Evolutionary conservation across 2,797 vertebrate genomes (phyloP), one percentile per base, ranked within the genome.

Genomic region (Phataginus tetradactyla): DNA sequence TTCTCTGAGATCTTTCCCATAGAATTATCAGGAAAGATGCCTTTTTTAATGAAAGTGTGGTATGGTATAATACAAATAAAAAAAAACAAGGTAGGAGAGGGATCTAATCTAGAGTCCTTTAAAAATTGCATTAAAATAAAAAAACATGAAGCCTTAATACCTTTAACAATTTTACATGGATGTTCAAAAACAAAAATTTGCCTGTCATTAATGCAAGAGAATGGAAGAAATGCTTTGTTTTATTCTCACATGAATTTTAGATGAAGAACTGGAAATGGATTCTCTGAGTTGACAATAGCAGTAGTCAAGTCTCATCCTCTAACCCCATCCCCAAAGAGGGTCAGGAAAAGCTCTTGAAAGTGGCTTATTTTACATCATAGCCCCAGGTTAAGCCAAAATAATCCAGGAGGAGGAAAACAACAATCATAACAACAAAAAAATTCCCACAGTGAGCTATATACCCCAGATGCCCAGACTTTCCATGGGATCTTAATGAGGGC

Each of bases 401-500:
- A 98, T 96, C 93, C 34, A 97, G 90, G 86, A 97, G 79, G 86
- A 98, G 96, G 98, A 96, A 96, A 98, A 97, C 93, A 97, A 97
- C 94, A 98, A 97, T 90, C 98, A 97, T 86, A 97, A 96, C 95
- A 97, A 98, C 90, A 95, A 98, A 98, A 98, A 98, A 98, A 97
- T 98, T 98, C 98, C 97, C 98, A 98, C 98, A 98, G 97, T 96
- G 96, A 97, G 74, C 96, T 95, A 92, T 51, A 97, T 96, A 96
- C 96, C 96, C 97, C 98, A 98, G 80, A 98, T 96, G 95, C 97
- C 94, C 95, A 98, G 98, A 98, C 97, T 98, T 98, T 98, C 98
- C 97, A 79, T 97, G 98, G 96, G 97, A 98, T 97, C 98, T 99
- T 98, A 98, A 98, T 98, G 97, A 98, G 98, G 98, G 98, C 98